These are phyloP conservation scores for Tridacna gigas DNA, from an alignment of 2,888 invertebrate species.

Conservation along the genomic window DNA sequence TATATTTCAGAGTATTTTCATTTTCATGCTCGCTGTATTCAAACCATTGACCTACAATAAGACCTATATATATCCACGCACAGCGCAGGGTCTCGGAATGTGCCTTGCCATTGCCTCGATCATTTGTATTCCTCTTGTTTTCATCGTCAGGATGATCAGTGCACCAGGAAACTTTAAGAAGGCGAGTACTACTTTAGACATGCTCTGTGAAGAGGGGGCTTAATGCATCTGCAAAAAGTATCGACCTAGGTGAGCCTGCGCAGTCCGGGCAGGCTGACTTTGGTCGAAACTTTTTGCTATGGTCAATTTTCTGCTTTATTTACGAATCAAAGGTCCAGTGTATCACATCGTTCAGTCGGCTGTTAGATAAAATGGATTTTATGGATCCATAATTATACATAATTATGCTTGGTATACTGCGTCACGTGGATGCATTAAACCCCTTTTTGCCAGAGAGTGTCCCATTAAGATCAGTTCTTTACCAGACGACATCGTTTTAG, in stretches of 20 bases:
- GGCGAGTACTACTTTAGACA: background rate
- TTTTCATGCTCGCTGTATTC: conserved; percentile 53
- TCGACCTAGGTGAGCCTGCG: too few species aligned
- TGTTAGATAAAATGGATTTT: too few species aligned
- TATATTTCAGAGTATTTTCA: conserved; percentile 56
- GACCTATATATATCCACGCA: conserved; percentile 51
- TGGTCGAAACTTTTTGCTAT: too few species aligned
- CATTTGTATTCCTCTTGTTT: conserved; percentile 56
- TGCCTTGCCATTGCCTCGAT: conserved; percentile 55
- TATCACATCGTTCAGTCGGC: background rate
- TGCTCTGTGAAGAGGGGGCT: background rate
- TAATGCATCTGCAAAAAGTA: background rate
- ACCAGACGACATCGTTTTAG: too few species aligned
- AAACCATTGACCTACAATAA: conserved; percentile 62
- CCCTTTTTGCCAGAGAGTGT: too few species aligned
- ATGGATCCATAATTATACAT: too few species aligned
- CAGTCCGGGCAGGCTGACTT: too few species aligned
- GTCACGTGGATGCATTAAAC: too few species aligned
- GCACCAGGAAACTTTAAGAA: conserved; percentile 2
- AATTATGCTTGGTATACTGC: too few species aligned
- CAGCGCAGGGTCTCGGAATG: conserved; percentile 58
- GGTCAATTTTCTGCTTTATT: background rate
- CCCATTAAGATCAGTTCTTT: too few species aligned
- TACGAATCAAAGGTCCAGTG: background rate
- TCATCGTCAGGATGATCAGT: conserved; percentile 28